phyloP scores from a whole-genome alignment of 2,113 vertebrate genomes.

The Dascyllus trimaculatus region DNA sequence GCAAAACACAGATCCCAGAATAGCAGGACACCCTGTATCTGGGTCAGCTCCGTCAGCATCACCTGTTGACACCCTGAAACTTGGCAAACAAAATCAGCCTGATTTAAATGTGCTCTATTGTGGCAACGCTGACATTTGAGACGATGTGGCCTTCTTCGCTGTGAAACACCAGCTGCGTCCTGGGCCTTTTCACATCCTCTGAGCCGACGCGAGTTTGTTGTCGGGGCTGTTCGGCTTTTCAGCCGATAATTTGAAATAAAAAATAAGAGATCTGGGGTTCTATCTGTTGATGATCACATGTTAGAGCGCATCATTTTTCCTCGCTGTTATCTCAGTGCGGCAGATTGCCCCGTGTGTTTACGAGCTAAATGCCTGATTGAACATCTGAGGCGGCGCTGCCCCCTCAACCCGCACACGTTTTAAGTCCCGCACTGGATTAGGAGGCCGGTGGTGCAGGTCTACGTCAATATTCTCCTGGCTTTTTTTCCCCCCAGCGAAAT shows the following conservation, averaged over 20 bases:
- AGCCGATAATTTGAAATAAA: too few species aligned
- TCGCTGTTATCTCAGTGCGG: conserved; percentile 7
- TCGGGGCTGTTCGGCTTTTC: too few species aligned
- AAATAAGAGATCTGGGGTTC: too few species aligned
- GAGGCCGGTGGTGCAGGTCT: background rate
- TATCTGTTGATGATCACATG: conserved; percentile 4
- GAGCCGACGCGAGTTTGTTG: too few species aligned
- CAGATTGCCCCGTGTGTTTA: conserved; percentile 10
- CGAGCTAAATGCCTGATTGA: conserved; percentile 27
- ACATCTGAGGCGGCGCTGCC: conserved; percentile 29
- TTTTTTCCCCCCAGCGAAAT: background rate
- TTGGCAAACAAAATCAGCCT: background rate
- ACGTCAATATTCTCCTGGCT: conserved; percentile 26
- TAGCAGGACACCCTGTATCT: background rate
- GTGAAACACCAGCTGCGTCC: conserved; percentile 14
- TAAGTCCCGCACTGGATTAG: conserved; percentile 24
- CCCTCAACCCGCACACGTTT: background rate
- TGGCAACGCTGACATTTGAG: conserved; percentile 25
- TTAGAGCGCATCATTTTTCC: too few species aligned
- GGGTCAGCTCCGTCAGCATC: conserved; percentile 7
- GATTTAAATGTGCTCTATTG: background rate
- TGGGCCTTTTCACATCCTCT: background rate
- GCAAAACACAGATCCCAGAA: background rate
- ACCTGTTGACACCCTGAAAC: conserved; percentile 18
- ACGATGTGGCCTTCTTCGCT: background rate